These are phyloP conservation scores for Acrocera orbiculus DNA, from an alignment of 2,888 invertebrate species.

Conservation along the genomic window DNA sequence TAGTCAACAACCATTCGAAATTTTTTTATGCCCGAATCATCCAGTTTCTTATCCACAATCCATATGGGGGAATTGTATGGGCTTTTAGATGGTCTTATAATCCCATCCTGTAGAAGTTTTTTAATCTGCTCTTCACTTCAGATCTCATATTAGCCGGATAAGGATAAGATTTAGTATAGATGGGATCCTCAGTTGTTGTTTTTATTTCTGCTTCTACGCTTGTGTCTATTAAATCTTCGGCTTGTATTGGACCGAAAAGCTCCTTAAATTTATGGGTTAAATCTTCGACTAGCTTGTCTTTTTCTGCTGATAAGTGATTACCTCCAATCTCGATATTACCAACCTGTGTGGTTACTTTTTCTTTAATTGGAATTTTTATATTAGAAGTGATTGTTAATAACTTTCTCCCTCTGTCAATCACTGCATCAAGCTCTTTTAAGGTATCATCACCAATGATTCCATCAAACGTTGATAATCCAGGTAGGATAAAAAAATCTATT, in stretches of 20 bases:
- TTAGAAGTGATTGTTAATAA: constrained; percentile 4
- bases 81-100: constrained; percentile 8
- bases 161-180: constrained; percentile 17
- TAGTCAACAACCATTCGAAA: constrained; percentile 4
- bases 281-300: neutral
- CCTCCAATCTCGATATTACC: constrained; percentile 3
- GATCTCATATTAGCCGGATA: constrained; percentile 18
- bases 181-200: constrained; percentile 14
- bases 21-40: constrained; percentile 9
- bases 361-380: constrained; percentile 8
- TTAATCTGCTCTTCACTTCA: constrained; percentile 13
- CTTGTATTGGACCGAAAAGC: constrained; percentile 5
- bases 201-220: constrained; percentile 19
- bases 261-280: neutral
- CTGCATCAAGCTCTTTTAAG: constrained; percentile 5
- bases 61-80: constrained; percentile 14
- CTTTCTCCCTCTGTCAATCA: constrained; percentile 4
- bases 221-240: constrained; percentile 5
- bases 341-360: constrained; percentile 2
- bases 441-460: constrained; percentile 8
- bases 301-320: neutral
- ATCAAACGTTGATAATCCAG: constrained; percentile 6
- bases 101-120: neutral
- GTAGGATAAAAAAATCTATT: constrained; percentile 8
- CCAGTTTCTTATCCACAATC: constrained; percentile 15